phyloP scores from a whole-genome alignment of 2,797 vertebrate genomes.

The Arnoldichthys spilopterus region DNA sequence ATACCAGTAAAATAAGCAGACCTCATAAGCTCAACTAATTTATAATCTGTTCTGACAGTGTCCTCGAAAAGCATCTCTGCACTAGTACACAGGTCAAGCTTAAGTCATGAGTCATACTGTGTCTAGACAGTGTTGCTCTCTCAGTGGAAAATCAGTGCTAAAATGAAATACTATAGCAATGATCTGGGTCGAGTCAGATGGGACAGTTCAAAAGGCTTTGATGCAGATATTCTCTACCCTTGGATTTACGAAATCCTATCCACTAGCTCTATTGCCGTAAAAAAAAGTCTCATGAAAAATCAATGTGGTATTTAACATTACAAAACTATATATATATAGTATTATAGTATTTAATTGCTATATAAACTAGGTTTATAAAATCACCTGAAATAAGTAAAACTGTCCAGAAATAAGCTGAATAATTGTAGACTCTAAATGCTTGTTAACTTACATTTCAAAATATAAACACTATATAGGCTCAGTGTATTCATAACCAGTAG shows the following conservation, averaged over 20 bases:
- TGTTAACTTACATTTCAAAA: too few relatives aligned
- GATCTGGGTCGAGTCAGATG: background rate
- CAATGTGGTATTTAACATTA: background rate
- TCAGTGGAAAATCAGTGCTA: conserved; percentile 3
- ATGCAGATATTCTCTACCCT: background rate
- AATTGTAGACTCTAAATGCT: too few relatives aligned
- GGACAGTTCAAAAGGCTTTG: background rate
- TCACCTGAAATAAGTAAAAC: too few relatives aligned
- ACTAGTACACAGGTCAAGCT: conserved; percentile 23
- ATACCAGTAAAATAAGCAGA: background rate
- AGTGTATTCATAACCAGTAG: too few relatives aligned
- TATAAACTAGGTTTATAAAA: too few relatives aligned
- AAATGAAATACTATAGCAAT: conserved; percentile 24
- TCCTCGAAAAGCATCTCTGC: conserved; percentile 9
- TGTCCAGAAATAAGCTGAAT: too few relatives aligned
- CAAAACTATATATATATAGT: too few relatives aligned
- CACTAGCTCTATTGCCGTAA: background rate
- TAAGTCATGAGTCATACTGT: conserved; percentile 19
- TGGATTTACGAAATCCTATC: background rate
- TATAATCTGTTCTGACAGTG: background rate
- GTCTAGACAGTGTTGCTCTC: conserved; percentile 28
- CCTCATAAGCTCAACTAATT: background rate
- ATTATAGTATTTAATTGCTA: too few relatives aligned
- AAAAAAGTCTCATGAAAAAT: background rate
- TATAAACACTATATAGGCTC: too few relatives aligned